Conservation (phyloP, 2,888 invertebrate genomes). For the Nephrotoma flavescens region DNA sequence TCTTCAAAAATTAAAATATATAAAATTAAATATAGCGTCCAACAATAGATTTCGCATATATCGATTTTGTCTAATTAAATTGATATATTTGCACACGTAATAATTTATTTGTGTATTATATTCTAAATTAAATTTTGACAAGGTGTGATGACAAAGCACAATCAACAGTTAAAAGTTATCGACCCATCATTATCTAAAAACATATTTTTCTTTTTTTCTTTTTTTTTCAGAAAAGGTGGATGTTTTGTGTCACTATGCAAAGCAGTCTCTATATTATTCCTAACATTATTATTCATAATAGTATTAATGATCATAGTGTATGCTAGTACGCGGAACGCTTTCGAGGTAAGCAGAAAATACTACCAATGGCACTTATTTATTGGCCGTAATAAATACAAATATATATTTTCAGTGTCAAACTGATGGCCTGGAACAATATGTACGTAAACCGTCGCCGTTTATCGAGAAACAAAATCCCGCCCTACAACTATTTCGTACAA, state of each 20-base stretch:
- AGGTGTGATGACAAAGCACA: background rate
- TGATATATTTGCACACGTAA: background rate
- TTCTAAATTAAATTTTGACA: background rate
- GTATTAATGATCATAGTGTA: slow-evolving; percentile 6
- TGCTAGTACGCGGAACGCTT: slow-evolving; percentile 7
- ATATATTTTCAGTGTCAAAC: slow-evolving; percentile 5
- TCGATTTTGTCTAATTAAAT: background rate
- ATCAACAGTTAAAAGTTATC: background rate
- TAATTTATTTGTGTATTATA: background rate
- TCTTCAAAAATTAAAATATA: background rate
- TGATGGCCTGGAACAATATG: slow-evolving; percentile 4
- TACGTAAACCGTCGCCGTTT: slow-evolving; percentile 5
- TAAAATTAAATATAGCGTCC: background rate
- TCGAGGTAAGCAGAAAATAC: slow-evolving; percentile 5
- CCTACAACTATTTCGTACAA: slow-evolving; percentile 7
- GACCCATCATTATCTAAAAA: background rate
- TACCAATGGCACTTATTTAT: background rate
- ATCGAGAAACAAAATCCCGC: slow-evolving; percentile 6
- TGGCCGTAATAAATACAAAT: background rate
- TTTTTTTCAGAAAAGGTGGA: slow-evolving; percentile 7
- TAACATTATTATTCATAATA: background rate
- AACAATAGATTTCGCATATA: background rate
- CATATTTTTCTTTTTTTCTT: background rate
- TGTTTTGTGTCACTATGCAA: slow-evolving; percentile 9
- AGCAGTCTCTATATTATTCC: slow-evolving; percentile 5